Evolutionary conservation across 2,113 vertebrate genomes (phyloP).

Genomic region (Alosa alosa): DNA sequence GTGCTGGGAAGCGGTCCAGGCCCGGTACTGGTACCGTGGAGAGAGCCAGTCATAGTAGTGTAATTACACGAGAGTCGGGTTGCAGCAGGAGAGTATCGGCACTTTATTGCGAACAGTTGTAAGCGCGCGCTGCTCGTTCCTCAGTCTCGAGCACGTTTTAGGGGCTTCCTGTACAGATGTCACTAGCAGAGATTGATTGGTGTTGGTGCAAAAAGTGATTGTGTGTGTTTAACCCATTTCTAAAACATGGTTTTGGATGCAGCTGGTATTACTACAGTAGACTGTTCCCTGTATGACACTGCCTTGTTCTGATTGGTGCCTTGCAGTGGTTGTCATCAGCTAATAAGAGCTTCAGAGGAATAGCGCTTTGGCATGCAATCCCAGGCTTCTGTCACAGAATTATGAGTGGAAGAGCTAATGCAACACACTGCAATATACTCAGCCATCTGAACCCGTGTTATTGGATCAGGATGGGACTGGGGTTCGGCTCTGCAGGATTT

Average conservation of each 20-base stretch:
- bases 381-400: background rate
- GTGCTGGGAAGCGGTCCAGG: slow-evolving; percentile 71
- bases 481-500: too few species aligned
- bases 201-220: background rate
- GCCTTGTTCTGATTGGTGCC: background rate
- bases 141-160: too few species aligned
- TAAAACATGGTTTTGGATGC: background rate
- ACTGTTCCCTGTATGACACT: background rate
- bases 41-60: slow-evolving; percentile 60
- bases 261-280: slow-evolving; percentile 20
- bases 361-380: background rate
- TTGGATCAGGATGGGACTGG: background rate
- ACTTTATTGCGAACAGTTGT: slow-evolving; percentile 58
- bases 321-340: background rate
- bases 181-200: background rate
- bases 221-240: background rate
- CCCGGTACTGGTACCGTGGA: slow-evolving; percentile 54
- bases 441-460: background rate
- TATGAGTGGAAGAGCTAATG: background rate
- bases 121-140: slow-evolving; percentile 37
- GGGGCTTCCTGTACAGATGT: background rate
- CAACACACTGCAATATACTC: background rate
- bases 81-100: slow-evolving; percentile 49
- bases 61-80: slow-evolving; percentile 69
- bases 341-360: background rate